These are phyloP conservation scores for Lasioglossum morio DNA, from an alignment of 2,888 invertebrate species.

Conservation along the genomic window DNA sequence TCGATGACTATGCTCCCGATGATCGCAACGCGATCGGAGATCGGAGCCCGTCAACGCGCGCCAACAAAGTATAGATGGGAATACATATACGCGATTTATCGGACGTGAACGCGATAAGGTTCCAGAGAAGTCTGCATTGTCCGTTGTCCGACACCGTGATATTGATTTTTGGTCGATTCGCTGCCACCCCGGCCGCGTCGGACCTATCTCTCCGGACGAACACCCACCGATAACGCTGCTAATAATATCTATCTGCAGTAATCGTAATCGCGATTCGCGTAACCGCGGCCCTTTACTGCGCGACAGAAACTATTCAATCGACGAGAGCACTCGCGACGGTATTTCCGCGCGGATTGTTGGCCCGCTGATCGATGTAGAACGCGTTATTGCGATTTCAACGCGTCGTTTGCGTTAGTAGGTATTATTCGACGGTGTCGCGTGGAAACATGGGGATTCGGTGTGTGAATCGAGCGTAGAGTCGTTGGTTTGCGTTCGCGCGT, in stretches of 20 bases:
- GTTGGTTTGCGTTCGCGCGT: not conserved
- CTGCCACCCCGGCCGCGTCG: not conserved
- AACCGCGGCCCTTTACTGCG: not conserved
- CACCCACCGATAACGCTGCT: not conserved
- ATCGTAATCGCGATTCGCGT: not conserved
- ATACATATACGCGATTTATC: constrained; percentile 65
- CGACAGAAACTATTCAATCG: not conserved
- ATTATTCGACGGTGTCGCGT: not conserved
- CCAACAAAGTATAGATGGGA: constrained; percentile 57
- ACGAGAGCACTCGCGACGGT: not conserved
- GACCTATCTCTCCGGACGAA: not conserved
- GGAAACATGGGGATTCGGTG: not conserved
- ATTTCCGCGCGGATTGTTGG: not conserved
- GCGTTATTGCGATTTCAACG: not conserved
- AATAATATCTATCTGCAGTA: not conserved
- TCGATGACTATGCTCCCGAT: not conserved
- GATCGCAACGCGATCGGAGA: not conserved
- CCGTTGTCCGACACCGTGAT: constrained; percentile 15
- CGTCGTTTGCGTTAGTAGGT: not conserved
- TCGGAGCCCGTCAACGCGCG: not conserved
- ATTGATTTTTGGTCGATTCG: constrained; percentile 57
- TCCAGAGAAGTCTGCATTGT: constrained; percentile 49
- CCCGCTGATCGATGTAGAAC: not conserved
- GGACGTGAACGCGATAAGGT: constrained; percentile 69
- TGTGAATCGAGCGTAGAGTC: not conserved